Evolutionary conservation across 2,113 vertebrate genomes (phyloP), one percentile per base, ranked within the genome.

Genomic region (Saimiri boliviensis): DNA sequence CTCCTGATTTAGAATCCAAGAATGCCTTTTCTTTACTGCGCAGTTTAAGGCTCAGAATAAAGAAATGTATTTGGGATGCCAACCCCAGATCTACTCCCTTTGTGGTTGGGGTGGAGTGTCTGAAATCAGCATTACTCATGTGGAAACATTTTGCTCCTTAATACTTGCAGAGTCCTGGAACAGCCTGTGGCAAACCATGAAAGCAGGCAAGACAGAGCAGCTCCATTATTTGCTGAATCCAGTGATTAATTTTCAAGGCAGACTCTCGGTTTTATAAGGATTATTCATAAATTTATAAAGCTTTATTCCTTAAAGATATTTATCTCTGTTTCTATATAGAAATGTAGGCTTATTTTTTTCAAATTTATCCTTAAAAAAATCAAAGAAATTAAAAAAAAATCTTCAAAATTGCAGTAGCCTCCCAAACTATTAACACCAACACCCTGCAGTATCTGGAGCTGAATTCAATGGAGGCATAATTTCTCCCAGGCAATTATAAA

Each of bases 61-160:
- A 97, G 94, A 94, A 97, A 82, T 87, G 83, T 17, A 70, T 90
- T 58, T 77, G 85, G 58, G 84, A 58, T 2, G 71, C 63, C 96
- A 97, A 54, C 20, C n/a, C 30, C 79, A 91, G 84, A 95, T 95
- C 77, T 82, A 37, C 66, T 96, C n/a, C 35, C 95, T 98, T 47
- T 97, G 96, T 83, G 95, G 98, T 97, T 97, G 93, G 97, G 98
- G 97, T 98, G 97, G 97, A 96, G 87, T 94, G 96, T 97, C 95
- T 97, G 97, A 96, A 80, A 97, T 97, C 91, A 96, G 94, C 97
- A 98, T 99, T 98, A 98, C 96, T 98, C 98, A 99, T 25, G 12
- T 98, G 98, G 98, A 99, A 99, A 99, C 94, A 97, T 98, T 98
- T 97, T 82, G 40, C 89, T 94, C 80, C 80, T 97, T 96, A 94